Evolutionary conservation across 1,140 invertebrate species (phyloP).

Genomic region (Lordiphosa collinella): DNA sequence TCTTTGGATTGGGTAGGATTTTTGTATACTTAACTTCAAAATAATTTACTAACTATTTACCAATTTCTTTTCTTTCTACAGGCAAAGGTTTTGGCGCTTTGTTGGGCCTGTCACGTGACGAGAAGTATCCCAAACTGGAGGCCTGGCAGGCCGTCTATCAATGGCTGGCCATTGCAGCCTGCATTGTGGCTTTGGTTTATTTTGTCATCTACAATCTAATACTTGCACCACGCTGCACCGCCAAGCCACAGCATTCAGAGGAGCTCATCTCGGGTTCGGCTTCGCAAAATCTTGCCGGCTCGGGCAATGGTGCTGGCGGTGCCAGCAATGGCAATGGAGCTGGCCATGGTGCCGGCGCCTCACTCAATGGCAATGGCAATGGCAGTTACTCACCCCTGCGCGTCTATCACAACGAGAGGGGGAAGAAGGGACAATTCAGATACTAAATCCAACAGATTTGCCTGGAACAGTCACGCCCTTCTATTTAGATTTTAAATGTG

Average conservation of each 20-base stretch:
- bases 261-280: slow-evolving; percentile 80
- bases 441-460: slow-evolving; percentile 81
- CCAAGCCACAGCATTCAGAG: slow-evolving; percentile 82
- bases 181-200: slow-evolving; percentile 83
- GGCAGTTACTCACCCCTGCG: slow-evolving; percentile 88
- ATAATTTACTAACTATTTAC: too few species aligned
- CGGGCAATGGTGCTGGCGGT: slow-evolving; percentile 33
- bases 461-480: slow-evolving; percentile 19
- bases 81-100: slow-evolving; percentile 85
- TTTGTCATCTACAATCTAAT: slow-evolving; percentile 86
- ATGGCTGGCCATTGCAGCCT: slow-evolving; percentile 83
- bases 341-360: slow-evolving; percentile 45
- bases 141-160: slow-evolving; percentile 81
- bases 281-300: slow-evolving; percentile 78
- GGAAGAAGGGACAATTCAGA: slow-evolving; percentile 88
- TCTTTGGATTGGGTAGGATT: slow-evolving; percentile 90
- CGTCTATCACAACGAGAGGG: slow-evolving; percentile 88
- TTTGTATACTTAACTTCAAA: too few species aligned
- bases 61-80: slow-evolving; percentile 49
- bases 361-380: slow-evolving; percentile 48
- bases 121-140: slow-evolving; percentile 52
- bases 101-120: slow-evolving; percentile 81
- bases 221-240: slow-evolving; percentile 85
- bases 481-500: slow-evolving; percentile 47
- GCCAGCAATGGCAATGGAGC: slow-evolving; percentile 39